phyloP scores from a whole-genome alignment of 2,888 invertebrate genomes.

The Eustalomyia histrio region DNA sequence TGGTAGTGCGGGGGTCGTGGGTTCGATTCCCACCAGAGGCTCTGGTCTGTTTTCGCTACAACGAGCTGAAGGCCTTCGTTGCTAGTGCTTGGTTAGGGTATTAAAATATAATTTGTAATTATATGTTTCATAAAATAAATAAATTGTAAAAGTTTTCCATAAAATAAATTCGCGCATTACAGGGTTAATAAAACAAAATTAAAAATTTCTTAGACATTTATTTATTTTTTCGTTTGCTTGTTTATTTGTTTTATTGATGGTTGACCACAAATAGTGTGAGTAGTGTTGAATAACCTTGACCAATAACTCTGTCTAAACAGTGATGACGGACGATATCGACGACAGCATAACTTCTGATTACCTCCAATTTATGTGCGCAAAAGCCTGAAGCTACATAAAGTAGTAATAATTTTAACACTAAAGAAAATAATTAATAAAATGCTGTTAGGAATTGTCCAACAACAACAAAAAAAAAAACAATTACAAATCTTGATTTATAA shows the following conservation, averaged over 20 bases:
- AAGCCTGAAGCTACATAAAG: constrained; percentile 30
- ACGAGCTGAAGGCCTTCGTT: too few species aligned
- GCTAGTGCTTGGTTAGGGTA: too few species aligned
- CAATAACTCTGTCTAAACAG: constrained; percentile 20
- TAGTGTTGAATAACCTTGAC: constrained; percentile 60
- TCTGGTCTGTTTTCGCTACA: too few species aligned
- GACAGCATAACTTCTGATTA: constrained; percentile 11
- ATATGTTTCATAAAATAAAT: too few species aligned
- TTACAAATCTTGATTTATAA: not conserved
- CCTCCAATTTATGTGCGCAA: not conserved
- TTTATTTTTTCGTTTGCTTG: not conserved
- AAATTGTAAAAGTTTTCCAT: too few species aligned
- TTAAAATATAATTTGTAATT: too few species aligned
- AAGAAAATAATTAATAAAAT: not conserved
- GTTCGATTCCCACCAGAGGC: too few species aligned
- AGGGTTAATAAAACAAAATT: not conserved
- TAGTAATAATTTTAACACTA: not conserved
- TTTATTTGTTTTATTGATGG: constrained; percentile 13
- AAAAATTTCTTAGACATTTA: not conserved
- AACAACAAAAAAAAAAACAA: too few species aligned
- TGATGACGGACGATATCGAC: constrained; percentile 11
- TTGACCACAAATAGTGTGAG: constrained; percentile 21
- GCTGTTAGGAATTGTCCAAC: too few species aligned
- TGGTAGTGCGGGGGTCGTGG: too few species aligned
- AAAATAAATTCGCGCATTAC: not conserved